A percentile compares a stretch with the other conserved stretches of the same genome.
Conservation (phyloP, 2,113 vertebrate genomes). For the Dromiciops gliroides region DNA sequence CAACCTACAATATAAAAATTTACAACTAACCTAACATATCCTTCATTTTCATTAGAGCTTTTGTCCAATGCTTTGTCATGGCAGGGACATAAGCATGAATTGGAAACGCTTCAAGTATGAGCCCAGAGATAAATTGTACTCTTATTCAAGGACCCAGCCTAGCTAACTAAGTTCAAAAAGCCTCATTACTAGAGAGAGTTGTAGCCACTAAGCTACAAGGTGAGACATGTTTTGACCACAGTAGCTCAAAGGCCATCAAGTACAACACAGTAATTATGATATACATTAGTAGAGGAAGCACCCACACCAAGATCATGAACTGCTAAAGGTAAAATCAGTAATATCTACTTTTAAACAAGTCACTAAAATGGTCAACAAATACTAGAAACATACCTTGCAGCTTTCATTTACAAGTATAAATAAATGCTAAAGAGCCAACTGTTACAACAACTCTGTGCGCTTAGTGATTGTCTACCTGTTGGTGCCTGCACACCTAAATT, state of each 20-base stretch:
- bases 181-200: neutral
- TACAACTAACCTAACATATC: neutral
- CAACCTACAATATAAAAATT: neutral
- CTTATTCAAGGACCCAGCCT: neutral
- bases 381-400: neutral
- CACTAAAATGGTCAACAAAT: neutral
- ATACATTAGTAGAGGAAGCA: neutral
- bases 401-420: neutral
- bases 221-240: neutral
- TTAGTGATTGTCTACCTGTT: neutral
- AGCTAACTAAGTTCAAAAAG: neutral
- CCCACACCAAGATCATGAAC: neutral
- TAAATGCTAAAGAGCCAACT: neutral
- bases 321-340: neutral
- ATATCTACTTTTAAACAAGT: neutral
- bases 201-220: neutral
- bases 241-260: neutral
- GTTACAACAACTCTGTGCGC: neutral
- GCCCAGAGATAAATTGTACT: neutral
- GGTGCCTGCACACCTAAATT: neutral
- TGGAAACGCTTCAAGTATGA: neutral
- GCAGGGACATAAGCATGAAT: neutral
- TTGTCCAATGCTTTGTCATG: neutral
- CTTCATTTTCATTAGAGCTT: neutral
- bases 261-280: neutral